Evolutionary conservation across 2,113 vertebrate genomes (phyloP).

Genomic region (Leucopsar rothschildi): DNA sequence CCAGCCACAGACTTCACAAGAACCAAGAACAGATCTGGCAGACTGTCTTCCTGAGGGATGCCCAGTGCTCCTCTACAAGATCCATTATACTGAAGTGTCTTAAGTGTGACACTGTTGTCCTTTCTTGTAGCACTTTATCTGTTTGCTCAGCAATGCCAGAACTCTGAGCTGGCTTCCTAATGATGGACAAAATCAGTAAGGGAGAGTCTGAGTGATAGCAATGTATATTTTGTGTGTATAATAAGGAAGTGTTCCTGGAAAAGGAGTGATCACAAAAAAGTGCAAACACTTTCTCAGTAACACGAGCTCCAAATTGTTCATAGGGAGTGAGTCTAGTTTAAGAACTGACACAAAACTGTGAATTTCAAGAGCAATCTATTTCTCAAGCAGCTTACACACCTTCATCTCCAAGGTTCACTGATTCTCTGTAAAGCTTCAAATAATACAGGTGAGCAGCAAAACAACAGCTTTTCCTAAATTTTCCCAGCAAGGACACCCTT

Average conservation of each 20-base stretch:
- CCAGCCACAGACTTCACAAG: neutral
- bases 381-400: neutral
- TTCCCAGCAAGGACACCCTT: neutral
- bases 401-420: neutral
- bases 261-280: neutral
- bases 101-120: neutral
- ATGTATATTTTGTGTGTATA: fast-evolving
- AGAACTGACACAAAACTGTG: neutral
- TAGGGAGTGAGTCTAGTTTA: neutral
- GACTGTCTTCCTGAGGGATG: neutral
- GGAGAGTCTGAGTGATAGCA: neutral
- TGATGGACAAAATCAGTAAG: neutral
- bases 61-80: neutral
- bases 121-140: neutral
- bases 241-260: neutral
- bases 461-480: neutral
- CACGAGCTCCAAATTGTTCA: neutral
- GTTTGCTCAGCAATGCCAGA: neutral
- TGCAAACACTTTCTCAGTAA: neutral
- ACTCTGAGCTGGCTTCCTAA: neutral
- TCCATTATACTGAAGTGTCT: neutral
- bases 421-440: neutral
- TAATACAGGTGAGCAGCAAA: neutral
- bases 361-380: neutral
- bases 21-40: neutral